Evolutionary conservation across 2,113 vertebrate species (phyloP).

Genomic region (Proteles cristata): DNA sequence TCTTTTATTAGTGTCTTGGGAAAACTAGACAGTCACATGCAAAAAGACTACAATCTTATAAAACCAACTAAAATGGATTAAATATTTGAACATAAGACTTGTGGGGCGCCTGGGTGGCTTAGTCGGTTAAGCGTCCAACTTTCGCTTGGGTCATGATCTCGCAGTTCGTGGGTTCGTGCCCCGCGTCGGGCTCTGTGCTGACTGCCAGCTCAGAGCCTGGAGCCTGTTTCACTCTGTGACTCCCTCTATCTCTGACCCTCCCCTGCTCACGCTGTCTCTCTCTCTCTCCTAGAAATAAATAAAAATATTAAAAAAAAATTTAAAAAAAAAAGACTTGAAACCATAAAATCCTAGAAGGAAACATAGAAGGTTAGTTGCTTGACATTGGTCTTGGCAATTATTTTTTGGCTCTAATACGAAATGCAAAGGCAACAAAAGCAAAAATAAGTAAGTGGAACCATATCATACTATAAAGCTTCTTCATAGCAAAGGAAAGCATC

Average conservation of each 20-base stretch:
- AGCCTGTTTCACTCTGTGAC: too few relatives aligned
- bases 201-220: too few relatives aligned
- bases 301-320: too few relatives aligned
- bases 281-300: too few relatives aligned
- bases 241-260: too few relatives aligned
- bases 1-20: background rate
- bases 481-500: background rate
- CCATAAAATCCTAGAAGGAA: background rate
- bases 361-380: background rate
- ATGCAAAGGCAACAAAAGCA: background rate
- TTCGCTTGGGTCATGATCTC: too few relatives aligned
- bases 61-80: background rate
- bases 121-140: too few relatives aligned
- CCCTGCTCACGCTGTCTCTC: too few relatives aligned
- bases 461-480: background rate
- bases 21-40: background rate
- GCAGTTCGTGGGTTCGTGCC: too few relatives aligned
- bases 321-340: background rate
- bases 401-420: background rate
- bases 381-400: background rate
- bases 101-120: too few relatives aligned
- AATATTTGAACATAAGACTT: background rate
- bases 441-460: background rate
- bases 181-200: too few relatives aligned
- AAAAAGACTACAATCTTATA: background rate